Evolutionary conservation across 2,888 invertebrate species (phyloP), one percentile per base, ranked within the genome.

Genomic region (Hyposoter didymator): DNA sequence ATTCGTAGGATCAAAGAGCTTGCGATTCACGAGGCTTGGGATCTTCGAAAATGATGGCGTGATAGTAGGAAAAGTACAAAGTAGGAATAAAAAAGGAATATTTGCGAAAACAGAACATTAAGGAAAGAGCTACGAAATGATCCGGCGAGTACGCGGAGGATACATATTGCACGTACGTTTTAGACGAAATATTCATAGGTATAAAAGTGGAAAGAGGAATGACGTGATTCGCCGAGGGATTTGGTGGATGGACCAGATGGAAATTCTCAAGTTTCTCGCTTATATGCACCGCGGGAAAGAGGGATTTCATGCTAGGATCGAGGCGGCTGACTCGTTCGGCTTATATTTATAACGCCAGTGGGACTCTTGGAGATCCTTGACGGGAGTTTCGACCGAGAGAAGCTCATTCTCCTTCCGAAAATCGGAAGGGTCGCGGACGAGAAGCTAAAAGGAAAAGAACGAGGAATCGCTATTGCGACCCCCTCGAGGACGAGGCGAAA

Each of bases 281-380:
- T 67, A 35, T 74, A 75, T 28, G 35, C 32, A 35, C 10, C 49
- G 52, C 39, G 52, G 17, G 49, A 32, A 19, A 66, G 49, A 52
- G 49, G 78, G 69, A 62, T 49, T 78, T 78, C 72, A 19, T 52
- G 78, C 52, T 69, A 45, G 47, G 59, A 59, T 74, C 62, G 43
- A 66, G 32, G 43, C 59, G 62, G 78, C 64, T 49, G 73, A 73
- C 78, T 74, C 69, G 49, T 52, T 67, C 69, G 73, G 74, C 78
- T 84, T 82, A 84, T 82, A 82, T 82, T 84, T 84, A 81, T 78
- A 84, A 84, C 62, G 82, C 81, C 84, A 52, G 73, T 82, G 84
- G 81, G 81, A 70, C 78, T 69, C 43, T 49, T 69, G n/a, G 52
- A 78, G 78, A 82, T 84, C 82, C 78, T 81, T 82, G 81, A 81